Evolutionary conservation across 2,888 invertebrate species (phyloP).

Genomic region (Chaitophorus viminalis): DNA sequence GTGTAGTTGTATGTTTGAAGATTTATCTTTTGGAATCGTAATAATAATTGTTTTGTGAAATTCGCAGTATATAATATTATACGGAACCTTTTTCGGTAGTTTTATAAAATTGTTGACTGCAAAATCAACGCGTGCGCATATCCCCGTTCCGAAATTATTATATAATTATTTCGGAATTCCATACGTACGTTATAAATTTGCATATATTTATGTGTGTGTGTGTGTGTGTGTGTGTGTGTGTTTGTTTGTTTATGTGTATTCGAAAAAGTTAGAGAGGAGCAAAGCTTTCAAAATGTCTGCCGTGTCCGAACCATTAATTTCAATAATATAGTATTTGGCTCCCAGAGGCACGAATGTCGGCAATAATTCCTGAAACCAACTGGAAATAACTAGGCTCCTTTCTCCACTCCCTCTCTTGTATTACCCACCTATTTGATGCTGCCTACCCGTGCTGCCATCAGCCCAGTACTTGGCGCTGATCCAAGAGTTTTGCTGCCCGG

Average conservation of each 20-base stretch:
- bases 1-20: no score
- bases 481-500: slow-evolving; percentile 35
- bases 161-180: slow-evolving; percentile 25
- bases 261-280: slow-evolving; percentile 23
- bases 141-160: background rate
- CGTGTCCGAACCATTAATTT: slow-evolving; percentile 60
- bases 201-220: no score
- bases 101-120: background rate
- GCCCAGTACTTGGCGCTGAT: slow-evolving; percentile 21
- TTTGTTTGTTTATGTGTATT: background rate
- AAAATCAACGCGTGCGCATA: background rate
- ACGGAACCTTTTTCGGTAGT: background rate
- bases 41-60: no score
- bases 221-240: background rate
- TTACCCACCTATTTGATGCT: no score
- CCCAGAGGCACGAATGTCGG: slow-evolving; percentile 51
- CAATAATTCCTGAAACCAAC: slow-evolving; percentile 53
- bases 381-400: slow-evolving; percentile 32
- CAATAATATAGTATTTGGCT: slow-evolving; percentile 58
- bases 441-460: background rate
- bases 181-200: background rate
- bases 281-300: slow-evolving; percentile 42
- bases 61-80: no score
- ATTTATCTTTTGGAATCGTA: no score
- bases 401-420: background rate